Evolutionary conservation across 2,888 invertebrate species (phyloP).

Genomic region (Gymnosoma rotundatum): DNA sequence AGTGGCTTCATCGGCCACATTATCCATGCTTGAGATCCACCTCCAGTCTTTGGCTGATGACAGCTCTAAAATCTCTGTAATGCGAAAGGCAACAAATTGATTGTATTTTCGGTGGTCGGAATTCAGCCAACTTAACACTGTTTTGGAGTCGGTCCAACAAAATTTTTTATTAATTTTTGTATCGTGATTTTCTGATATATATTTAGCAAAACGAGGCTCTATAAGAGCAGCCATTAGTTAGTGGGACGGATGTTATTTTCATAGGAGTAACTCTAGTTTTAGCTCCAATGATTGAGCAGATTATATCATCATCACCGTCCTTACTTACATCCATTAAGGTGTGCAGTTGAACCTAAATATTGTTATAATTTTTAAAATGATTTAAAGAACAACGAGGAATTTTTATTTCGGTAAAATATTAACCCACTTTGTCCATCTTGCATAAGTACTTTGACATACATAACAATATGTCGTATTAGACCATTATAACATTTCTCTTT

Average conservation of each 20-base stretch:
- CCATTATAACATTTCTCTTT: too few relatives aligned
- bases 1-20: constrained; percentile 12
- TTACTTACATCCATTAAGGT: constrained; percentile 28
- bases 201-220: constrained; percentile 24
- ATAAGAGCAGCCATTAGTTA: constrained; percentile 30
- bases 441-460: constrained; percentile 39
- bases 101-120: neutral
- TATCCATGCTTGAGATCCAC: constrained; percentile 10
- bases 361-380: neutral
- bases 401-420: constrained; percentile 13
- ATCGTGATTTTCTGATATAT: neutral
- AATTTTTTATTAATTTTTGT: neutral
- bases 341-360: constrained; percentile 17
- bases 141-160: constrained; percentile 5
- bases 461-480: constrained; percentile 40
- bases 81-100: constrained; percentile 4
- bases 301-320: neutral
- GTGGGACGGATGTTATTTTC: constrained; percentile 20
- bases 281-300: neutral
- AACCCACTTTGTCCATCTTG: constrained; percentile 49
- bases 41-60: neutral
- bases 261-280: constrained; percentile 12
- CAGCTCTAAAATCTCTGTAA: neutral
- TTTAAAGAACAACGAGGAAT: constrained; percentile 27
- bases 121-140: neutral